Conservation (phyloP, 2,888 invertebrate genomes). For the Autographa gamma region DNA sequence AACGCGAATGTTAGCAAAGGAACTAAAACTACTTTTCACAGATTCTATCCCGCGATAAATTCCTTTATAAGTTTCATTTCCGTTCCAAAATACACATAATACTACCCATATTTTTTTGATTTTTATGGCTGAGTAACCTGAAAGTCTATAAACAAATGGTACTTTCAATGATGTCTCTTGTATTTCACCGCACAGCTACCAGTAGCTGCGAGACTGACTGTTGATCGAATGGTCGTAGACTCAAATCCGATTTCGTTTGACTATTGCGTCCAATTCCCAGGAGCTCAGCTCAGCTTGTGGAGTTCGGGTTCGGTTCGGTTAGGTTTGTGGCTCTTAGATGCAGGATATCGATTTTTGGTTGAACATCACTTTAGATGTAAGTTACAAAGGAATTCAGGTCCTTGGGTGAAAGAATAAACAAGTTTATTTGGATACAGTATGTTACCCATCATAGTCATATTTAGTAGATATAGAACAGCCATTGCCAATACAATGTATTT, state of each 20-base stretch:
- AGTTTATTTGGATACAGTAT: not conserved
- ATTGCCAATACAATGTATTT: too few relatives aligned
- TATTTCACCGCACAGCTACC: slow-evolving; percentile 15
- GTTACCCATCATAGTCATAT: too few relatives aligned
- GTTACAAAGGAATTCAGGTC: not conserved
- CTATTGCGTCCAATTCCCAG: slow-evolving; percentile 50
- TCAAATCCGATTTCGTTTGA: slow-evolving; percentile 53
- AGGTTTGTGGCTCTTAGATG: slow-evolving; percentile 25
- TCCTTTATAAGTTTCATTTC: too few relatives aligned
- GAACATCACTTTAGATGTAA: slow-evolving; percentile 8
- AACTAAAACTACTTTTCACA: too few relatives aligned
- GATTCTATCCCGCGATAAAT: too few relatives aligned
- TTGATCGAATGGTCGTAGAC: slow-evolving; percentile 50
- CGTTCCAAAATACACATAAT: too few relatives aligned
- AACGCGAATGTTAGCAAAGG: too few relatives aligned
- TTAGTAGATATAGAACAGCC: too few relatives aligned
- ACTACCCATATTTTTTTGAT: too few relatives aligned
- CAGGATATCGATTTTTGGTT: slow-evolving; percentile 34
- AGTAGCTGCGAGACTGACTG: slow-evolving; percentile 25
- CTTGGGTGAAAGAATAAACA: not conserved
- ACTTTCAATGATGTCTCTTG: not conserved
- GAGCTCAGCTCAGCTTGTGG: slow-evolving; percentile 41
- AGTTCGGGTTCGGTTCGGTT: slow-evolving; percentile 13
- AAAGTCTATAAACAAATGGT: not conserved
- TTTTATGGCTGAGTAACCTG: too few relatives aligned